Evolutionary conservation across 92 coral and sea anemone genomes (phyloP), one percentile per base, ranked within the genome.

Genomic region (Heliopora coerulea): DNA sequence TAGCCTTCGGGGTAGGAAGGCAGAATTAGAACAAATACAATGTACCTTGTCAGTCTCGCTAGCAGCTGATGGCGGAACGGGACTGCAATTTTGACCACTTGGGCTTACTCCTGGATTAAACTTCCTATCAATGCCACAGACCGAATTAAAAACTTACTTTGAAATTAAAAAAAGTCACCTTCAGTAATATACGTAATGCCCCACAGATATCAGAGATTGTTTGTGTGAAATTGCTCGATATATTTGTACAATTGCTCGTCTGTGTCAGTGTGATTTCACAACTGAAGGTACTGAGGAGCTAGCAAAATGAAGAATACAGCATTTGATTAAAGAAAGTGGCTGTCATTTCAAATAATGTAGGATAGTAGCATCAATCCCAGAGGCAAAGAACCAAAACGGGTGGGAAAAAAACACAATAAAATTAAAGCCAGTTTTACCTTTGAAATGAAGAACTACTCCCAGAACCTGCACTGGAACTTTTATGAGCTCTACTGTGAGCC

Each of bases 51-150:
- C 74, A 0, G 35, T 35, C 19, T 48, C 58, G 11, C 49, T 41
- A 46, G 39, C 41, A 74, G 39, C 69, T 80, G 44, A 69, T 19
- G 77, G 74, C n/a, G 96, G 96, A 26, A 80, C 86, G 28, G 97
- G 97, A 13, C 93, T 85, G 52, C 89, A 84, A 72, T 85, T 66
- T 59, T 87, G 96, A 0, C 97, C 96, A 68, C 96, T 75, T 0
- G 96, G 97, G 62, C 97, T 87, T 17, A 82, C 89, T 23, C 91
- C 85, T 3, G 86, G 79, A 34, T 78, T 39, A 11, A 50, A 50
- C 37, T 24, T 33, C 37, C 77, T 88, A 28, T 65, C 40, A 49
- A 80, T 72, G 69, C 28, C 41, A 37, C 56, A 75, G 11, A 56
- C 41, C 52, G 5, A 44, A 29, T 50, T 19, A 23, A 21, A 59